Evolutionary conservation across 2,797 vertebrate species (phyloP).

Genomic region (Falco novaeseelandiae): DNA sequence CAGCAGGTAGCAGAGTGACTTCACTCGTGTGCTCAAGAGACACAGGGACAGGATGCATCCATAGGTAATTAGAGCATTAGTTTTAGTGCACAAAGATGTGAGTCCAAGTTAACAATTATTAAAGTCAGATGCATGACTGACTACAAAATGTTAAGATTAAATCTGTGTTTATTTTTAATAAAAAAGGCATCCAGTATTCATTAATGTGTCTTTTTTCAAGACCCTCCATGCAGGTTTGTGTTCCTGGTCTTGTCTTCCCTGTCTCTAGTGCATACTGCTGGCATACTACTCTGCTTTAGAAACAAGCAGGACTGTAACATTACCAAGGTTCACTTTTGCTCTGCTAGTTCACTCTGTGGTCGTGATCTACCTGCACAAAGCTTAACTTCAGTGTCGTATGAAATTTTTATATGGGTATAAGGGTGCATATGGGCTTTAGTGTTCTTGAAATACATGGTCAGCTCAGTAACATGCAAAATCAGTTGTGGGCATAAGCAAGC

Average conservation of each 20-base stretch:
- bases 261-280: background rate
- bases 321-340: constrained; percentile 22
- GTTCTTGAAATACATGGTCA: background rate
- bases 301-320: background rate
- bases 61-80: constrained; percentile 46
- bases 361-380: background rate
- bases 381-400: background rate
- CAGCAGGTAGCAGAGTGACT: constrained; percentile 17
- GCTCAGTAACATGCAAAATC: background rate
- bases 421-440: background rate
- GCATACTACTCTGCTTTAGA: background rate
- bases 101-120: constrained; percentile 59
- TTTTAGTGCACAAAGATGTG: background rate
- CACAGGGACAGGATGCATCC: background rate
- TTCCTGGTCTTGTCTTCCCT: background rate
- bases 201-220: constrained; percentile 23
- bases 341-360: background rate
- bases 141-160: constrained; percentile 53
- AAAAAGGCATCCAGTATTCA: background rate
- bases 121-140: constrained; percentile 31
- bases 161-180: constrained; percentile 66
- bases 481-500: background rate
- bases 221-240: background rate
- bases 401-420: background rate
- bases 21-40: background rate